Conservation (phyloP, 2,113 vertebrate species). For the Salvelinus alpinus region DNA sequence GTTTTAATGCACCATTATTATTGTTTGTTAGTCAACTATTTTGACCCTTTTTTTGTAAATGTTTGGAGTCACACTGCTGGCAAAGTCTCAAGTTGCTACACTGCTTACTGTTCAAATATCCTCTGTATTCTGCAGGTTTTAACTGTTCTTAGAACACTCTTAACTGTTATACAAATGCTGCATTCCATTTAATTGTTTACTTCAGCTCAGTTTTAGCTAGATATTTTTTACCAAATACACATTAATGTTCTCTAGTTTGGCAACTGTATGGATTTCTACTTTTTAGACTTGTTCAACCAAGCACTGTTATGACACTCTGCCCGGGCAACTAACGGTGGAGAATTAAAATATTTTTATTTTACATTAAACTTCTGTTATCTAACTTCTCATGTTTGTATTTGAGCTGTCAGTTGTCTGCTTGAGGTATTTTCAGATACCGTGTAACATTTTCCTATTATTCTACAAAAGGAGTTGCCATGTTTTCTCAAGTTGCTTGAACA, state of each 20-base stretch:
- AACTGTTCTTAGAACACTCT: conserved; percentile 4
- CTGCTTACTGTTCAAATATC: not conserved
- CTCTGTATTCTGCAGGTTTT: not conserved
- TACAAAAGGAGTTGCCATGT: not conserved
- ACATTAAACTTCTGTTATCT: too few species aligned
- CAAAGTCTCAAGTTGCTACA: conserved; percentile 2
- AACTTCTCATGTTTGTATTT: too few species aligned
- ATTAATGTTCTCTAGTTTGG: not conserved
- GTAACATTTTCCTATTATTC: not conserved
- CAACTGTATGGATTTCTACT: not conserved
- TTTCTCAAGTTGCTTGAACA: not conserved
- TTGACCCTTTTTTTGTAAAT: conserved; percentile 5
- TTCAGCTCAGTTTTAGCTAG: not conserved
- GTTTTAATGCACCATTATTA: conserved; percentile 3
- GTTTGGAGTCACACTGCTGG: not conserved
- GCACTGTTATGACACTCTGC: too few species aligned
- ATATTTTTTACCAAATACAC: not conserved
- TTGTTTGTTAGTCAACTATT: conserved; percentile 30
- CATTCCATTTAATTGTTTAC: conserved; percentile 18
- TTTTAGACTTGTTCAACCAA: too few species aligned
- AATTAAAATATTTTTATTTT: too few species aligned
- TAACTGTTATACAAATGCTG: conserved; percentile 29
- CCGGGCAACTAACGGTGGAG: too few species aligned
- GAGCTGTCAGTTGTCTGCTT: too few species aligned
- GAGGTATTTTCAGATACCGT: not conserved